Base-by-base conservation (phyloP, 2,797 vertebrate genomes). In the Sorex maritimensis region DNA sequence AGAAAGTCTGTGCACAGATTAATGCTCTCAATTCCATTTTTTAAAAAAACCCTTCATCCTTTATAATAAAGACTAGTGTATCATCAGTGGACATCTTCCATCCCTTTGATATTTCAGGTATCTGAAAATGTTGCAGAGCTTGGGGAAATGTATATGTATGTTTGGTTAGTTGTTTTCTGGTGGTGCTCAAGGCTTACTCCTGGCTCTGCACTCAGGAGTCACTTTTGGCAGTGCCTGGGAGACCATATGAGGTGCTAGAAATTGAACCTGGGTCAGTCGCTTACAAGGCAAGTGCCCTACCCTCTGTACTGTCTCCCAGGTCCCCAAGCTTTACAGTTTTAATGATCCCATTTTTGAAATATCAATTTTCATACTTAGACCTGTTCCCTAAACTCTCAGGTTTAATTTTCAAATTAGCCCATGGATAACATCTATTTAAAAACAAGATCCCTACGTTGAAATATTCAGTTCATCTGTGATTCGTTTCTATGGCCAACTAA, bases 401-500 rank as follows among this genome's bases (percentile, higher is more conserved):
- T 86, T 93, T 75, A 87, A 8, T 34, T 74, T 94, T 92, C 52
- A 58, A 46, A 58, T 69, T 81, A 55, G 26, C 80, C 55, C 34
- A 75, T 52, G 68, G 28, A 73, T 68, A 0, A 23, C 49, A 52
- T 82, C 38, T 82, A 63, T 86, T 73, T 44, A 44, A 90, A 73
- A 87, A 81, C n/a, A 0, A 86, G 38, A 92, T 61, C 28, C 38
- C 26, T 91, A 83, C 75, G 65, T 85, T 67, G 88, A 92, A 92
- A 77, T 21, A 5, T 84, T 87, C 55, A 19, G 2, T 82, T 94
- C 38, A 28, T 81, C 41, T 49, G 21, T 67, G 34, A 38, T 2
- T 26, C 87, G 52, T 41, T 68, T 69, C 78, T 92, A 41, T 13
- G 5, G 65, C 67, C 30, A 81, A 14, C 0, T 0, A 7, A 34